Percentiles rank a stretch among this genome's conserved stretches.
Conservation (phyloP, 2,797 vertebrate species). For the Trachops cirrhosus region DNA sequence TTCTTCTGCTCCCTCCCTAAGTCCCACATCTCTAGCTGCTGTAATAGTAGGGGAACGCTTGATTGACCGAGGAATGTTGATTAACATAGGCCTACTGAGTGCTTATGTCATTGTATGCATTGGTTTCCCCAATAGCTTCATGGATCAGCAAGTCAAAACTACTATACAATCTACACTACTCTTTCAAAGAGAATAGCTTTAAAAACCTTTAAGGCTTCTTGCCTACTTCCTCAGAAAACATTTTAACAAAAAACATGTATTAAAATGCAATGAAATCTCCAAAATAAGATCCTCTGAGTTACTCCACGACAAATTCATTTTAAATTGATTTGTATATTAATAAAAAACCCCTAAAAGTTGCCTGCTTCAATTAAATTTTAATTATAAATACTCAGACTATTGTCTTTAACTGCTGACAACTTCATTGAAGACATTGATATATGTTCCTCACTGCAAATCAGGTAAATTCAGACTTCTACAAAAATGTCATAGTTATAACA, state of each 20-base stretch:
- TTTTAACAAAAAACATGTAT: neutral
- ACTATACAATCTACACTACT: neutral
- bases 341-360: neutral
- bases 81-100: neutral
- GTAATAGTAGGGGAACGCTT: neutral
- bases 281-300: constrained; percentile 1
- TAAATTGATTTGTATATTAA: neutral
- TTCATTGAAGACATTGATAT: neutral
- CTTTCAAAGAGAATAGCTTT: neutral
- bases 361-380: neutral
- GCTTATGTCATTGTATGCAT: neutral
- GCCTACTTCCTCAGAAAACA: neutral
- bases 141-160: neutral
- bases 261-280: neutral
- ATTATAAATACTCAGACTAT: neutral
- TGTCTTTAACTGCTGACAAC: neutral
- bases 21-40: neutral
- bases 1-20: neutral
- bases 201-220: neutral
- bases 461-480: neutral
- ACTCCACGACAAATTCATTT: neutral
- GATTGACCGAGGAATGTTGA: neutral
- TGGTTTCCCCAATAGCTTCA: neutral
- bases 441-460: neutral
- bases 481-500: neutral